Base-by-base conservation (phyloP, 2,888 invertebrate species). In the Sarcophaga carnaria region DNA sequence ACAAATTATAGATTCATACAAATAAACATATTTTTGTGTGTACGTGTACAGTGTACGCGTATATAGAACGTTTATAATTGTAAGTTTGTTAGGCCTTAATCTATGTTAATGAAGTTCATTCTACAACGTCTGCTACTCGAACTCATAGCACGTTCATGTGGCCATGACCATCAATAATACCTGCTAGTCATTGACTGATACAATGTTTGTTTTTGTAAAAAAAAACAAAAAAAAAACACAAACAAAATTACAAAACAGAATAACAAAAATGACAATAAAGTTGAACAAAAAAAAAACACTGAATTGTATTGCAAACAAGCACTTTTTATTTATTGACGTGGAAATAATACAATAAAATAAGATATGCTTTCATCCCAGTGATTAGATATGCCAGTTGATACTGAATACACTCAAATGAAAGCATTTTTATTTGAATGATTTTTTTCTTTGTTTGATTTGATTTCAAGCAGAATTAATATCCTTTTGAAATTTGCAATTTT, bases 151-250 rank as follows among this genome's bases (percentile, higher is more conserved):
- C 88, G 88, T 88, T 88, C 88, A 85, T 86, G 87, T 89, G 89
- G 86, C 89, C 89, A 89, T 89, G 89, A 89, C 89, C 89, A 87
- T 88, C 87, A 86, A 89, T 76, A 79, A 72, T 78, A 71, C 70
- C 45, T 59, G 70, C 75, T 84, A 87, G 83, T 87, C 83, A 87
- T 66, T 87, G 81, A 84, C 83, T 81, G 87, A 87, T 76, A 81
- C 77, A 66, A 8, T 47, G 72, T 45, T 54, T 20, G 17, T 62
- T 20, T 11, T 62, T 62, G 10, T 62, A 20, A 3, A 20, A 62
- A 22, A 20, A 62, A 0, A 62, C 0, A 62, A 20, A 62, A n/a
- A 20, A 62, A 62, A n/a, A 8, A 62, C 60, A 62, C 8, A 62
- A 22, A 62, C n/a, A 62, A 62, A 62, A 20, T 22, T 62, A n/a